Evolutionary conservation across 2,888 invertebrate species (phyloP), one percentile per base, ranked within the genome.

Genomic region (Timandra comae): DNA sequence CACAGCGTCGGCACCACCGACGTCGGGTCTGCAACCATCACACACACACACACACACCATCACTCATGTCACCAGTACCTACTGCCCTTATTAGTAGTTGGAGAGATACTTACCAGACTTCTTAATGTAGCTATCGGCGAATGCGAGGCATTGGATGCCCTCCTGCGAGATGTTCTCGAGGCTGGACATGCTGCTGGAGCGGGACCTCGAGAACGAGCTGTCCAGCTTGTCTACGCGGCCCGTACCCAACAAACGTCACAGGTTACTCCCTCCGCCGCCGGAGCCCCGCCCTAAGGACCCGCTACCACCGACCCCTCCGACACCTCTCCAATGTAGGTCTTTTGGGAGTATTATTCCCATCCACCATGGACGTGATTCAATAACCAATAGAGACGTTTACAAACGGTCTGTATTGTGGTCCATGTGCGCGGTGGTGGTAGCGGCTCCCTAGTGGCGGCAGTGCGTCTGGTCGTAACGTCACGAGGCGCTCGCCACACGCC

Each of bases 151-250:
- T 88, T 96, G 96, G 67, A 98, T 93, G 73, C 97, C 93, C 88
- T 98, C 98, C 61, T 95, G 93, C 66, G 94, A 93, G 86, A 98
- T 96, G 88, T 97, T 97, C 87, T 98, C 98, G 72, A 98, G 89
- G 81, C 97, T 98, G 67, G 97, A 97, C 93, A 97, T 97, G 82
- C 96, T 97, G 80, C 97, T 97, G 78, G 97, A 97, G 67, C 98
- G 91, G 55, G 98, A 98, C 76, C 98, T 91, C 63, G 97, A 97
- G 88, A 98, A 98, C 60, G 96, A 94, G 81, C 93, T 95, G 89
- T 98, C 98, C 90, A 96, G 89, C 89, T 97, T 97, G 89, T 98
- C 97, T 97, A 90, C 88, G 86, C 93, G 91, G 86, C 91, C 91
- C 72, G 77, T 74, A 63, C 66, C 65, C 63, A 63, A 70, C 63